Base-by-base conservation (phyloP, 2,888 invertebrate genomes). In the Eumerus sabulonum region DNA sequence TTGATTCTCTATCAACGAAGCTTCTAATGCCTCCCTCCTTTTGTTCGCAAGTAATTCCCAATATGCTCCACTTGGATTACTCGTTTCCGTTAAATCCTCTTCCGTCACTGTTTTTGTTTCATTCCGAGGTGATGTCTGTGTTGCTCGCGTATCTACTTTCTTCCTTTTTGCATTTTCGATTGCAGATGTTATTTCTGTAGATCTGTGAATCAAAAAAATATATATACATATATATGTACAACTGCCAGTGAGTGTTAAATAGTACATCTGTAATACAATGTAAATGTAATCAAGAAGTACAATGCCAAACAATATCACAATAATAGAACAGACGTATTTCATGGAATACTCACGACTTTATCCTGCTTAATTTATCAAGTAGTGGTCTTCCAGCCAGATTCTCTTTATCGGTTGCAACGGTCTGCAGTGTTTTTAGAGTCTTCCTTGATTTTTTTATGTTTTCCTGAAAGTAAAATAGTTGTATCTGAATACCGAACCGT, bases 11-110 rank as follows among this genome's bases (percentile, higher is more conserved):
- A 92, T 90, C 27, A 95, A 90, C 19, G 94, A 92, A 76, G 93
- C 92, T 84, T 95, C 92, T 19, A 96, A 88, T 1, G 94, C 93
- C 83, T 92, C 89, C 70, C 93, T 92, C 73, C 95, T 91, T 84
- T 93, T 93, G 86, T 94, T 95, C 18, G 95, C 94, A 79, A 95
- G 86, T 50, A 92, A 89, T 87, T 94, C 90, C 94, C 95, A 96
- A 86, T 95, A 96, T 79, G 92, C 92, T 84, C 93, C 93, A 68
- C 94, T 92, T 2, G 95, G 93, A 40, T 91, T 91, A 67, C 91
- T 91, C 68, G 92, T 92, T 45, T 92, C 92, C 0, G 93, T 94
- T 38, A 95, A 90, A 86, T 95, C 95, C 82, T 93, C 92, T 9
- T 89, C 91, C 53, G 92, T 92, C 40, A 94, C 91, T 90, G 84